A percentile compares a stretch with the other conserved stretches of the same genome.
Evolutionary conservation across 2,888 invertebrate species (phyloP).

Genomic region (Drosophila yooni): DNA sequence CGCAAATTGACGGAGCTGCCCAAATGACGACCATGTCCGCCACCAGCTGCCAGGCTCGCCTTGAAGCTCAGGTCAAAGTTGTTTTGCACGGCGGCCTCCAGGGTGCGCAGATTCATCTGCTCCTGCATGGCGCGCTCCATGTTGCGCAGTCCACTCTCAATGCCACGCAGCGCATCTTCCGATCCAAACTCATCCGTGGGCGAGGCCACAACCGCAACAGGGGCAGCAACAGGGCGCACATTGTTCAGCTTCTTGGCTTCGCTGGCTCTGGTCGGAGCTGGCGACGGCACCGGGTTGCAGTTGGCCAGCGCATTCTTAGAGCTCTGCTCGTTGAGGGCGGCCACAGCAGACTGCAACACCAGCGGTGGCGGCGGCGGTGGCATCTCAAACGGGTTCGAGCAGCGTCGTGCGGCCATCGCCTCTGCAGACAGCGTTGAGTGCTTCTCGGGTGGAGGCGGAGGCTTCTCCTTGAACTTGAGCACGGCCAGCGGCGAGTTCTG

Average conservation of each 20-base stretch:
- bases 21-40: slow-evolving; percentile 61
- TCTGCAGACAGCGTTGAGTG: slow-evolving; percentile 71
- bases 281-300: slow-evolving; percentile 75
- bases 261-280: slow-evolving; percentile 80
- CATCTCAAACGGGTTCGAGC: slow-evolving; percentile 83
- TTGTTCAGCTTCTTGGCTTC: slow-evolving; percentile 76
- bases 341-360: slow-evolving; percentile 71
- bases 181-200: slow-evolving; percentile 85
- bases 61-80: slow-evolving; percentile 82
- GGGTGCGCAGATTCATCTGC: slow-evolving; percentile 84
- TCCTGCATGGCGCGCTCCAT: slow-evolving; percentile 86
- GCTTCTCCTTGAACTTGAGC: slow-evolving; percentile 83
- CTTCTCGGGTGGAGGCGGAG: slow-evolving; percentile 79
- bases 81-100: slow-evolving; percentile 82
- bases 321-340: slow-evolving; percentile 72
- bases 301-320: slow-evolving; percentile 58
- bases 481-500: slow-evolving; percentile 83
- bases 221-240: slow-evolving; percentile 7
- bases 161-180: slow-evolving; percentile 85
- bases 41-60: slow-evolving; percentile 69
- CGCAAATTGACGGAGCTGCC: slow-evolving; percentile 76
- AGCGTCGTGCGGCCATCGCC: slow-evolving; percentile 73
- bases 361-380: slow-evolving; percentile 77
- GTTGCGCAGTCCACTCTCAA: slow-evolving; percentile 85
- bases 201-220: slow-evolving; percentile 54